Conservation (phyloP, 2,888 invertebrate genomes). For the Operophtera brumata region DNA sequence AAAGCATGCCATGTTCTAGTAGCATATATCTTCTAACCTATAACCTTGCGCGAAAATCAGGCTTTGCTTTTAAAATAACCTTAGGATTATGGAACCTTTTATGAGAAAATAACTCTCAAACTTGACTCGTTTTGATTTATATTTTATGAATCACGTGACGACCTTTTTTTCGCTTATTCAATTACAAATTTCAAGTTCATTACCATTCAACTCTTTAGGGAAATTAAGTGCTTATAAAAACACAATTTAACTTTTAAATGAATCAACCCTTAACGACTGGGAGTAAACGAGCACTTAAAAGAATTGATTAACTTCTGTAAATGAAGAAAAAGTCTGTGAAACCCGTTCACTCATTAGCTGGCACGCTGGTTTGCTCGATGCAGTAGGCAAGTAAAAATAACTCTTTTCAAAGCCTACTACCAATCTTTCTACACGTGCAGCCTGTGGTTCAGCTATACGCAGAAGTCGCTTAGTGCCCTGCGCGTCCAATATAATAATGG, state of each 20-base stretch:
- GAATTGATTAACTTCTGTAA: constrained; percentile 5
- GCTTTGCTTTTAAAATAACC: too few relatives aligned
- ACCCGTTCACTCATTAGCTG: too few relatives aligned
- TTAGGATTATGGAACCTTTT: not conserved
- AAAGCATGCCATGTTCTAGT: too few relatives aligned
- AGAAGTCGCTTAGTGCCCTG: too few relatives aligned
- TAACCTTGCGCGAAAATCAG: too few relatives aligned
- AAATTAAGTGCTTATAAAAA: constrained; percentile 24
- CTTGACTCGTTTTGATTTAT: not conserved
- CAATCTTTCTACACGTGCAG: too few relatives aligned
- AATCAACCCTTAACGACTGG: constrained; percentile 6
- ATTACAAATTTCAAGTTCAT: constrained; percentile 19
- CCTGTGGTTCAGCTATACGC: too few relatives aligned
- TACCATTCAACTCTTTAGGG: constrained; percentile 24
- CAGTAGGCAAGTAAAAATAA: too few relatives aligned
- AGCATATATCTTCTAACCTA: too few relatives aligned
- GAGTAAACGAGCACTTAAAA: constrained; percentile 8
- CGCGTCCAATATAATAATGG: too few relatives aligned
- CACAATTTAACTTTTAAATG: constrained; percentile 21
- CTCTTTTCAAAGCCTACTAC: too few relatives aligned
- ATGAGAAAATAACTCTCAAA: not conserved
- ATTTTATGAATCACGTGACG: not conserved
- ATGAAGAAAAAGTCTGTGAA: not conserved
- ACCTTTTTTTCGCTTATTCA: constrained; percentile 12
- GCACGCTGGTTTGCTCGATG: too few relatives aligned